Evolutionary conservation across 2,888 invertebrate genomes (phyloP), one percentile per base, ranked within the genome.

Genomic region (Aquatica leii): DNA sequence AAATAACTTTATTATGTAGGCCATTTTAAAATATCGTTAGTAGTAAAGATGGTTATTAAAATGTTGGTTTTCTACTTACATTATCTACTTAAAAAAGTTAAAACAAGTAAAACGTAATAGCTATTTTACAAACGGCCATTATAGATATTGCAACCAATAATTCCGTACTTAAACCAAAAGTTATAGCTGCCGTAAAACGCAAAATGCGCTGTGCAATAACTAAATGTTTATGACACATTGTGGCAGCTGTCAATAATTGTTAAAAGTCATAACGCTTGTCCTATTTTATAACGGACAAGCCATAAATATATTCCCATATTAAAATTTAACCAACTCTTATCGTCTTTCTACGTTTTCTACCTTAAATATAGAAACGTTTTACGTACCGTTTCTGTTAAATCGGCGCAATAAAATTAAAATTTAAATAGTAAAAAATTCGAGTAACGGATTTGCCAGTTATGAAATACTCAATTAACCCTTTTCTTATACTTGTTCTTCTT

Each of bases 351-450:
- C 9, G 2, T 11, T 37, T 20, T 20, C 48, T 17, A 56, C 35
- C 48, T 35, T 48, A 17, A 55, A 54, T 24, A 41, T 49, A 50
- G 40, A 46, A 49, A 18, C 15, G 34, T 21, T 20, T 8, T 35
- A 12, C 40, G 6, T 31, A 24, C 49, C 15, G 37, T 50, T 14
- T 8, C 37, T 34, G 40, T 40, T 34, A 12, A 17, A 41, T 66
- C 52, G n/a, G n/a, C 8, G 54, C 40, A 60, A 75, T 73, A 73
- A 75, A 74, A 75, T 73, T 70, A 67, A n/a, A n/a, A n/a, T n/a
- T n/a, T n/a, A 74, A 74, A 70, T 70, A 73, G 77, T 79, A 78
- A 78, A 77, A 75, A 72, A 73, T 69, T 74, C 21, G 43, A 67
- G 58, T 67, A 62, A 62, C 62, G 62, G 56, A 51, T 57, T 56